Evolutionary conservation across 2,888 invertebrate species (phyloP).

Genomic region (Caenorhabditis imperialis): DNA sequence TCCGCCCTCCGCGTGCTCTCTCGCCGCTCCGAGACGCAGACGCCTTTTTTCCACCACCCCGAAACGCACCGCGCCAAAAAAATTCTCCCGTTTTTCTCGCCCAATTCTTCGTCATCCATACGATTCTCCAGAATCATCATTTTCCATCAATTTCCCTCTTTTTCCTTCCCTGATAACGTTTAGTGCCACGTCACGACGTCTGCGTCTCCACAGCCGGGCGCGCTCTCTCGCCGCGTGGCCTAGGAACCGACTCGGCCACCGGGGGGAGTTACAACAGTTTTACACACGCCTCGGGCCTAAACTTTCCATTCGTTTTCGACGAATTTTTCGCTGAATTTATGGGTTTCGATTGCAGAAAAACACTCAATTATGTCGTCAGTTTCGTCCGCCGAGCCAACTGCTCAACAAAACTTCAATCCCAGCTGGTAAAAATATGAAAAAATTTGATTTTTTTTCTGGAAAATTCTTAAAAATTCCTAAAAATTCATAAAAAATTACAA

Average conservation of each 20-base stretch:
- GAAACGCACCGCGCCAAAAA: too few relatives aligned
- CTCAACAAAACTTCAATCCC: slow-evolving; percentile 63
- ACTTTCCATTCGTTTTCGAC: not conserved
- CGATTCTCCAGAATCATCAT: too few relatives aligned
- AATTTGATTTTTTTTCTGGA: not conserved
- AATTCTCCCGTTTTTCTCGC: too few relatives aligned
- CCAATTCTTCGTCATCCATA: too few relatives aligned
- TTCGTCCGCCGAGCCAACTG: slow-evolving; percentile 51
- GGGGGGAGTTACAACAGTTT: slow-evolving; percentile 3
- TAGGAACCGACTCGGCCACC: slow-evolving; percentile 9
- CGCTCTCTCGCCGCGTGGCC: too few relatives aligned
- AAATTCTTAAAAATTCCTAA: too few relatives aligned
- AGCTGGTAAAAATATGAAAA: slow-evolving; percentile 53
- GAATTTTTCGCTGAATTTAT: not conserved
- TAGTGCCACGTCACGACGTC: too few relatives aligned
- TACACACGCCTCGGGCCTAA: slow-evolving; percentile 30
- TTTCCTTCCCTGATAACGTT: too few relatives aligned
- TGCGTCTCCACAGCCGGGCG: too few relatives aligned
- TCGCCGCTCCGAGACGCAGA: slow-evolving; percentile 9
- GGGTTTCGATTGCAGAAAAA: slow-evolving; percentile 24
- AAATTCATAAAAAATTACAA: too few relatives aligned
- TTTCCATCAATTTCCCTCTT: too few relatives aligned
- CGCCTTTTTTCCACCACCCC: too few relatives aligned
- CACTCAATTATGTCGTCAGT: slow-evolving; percentile 55
- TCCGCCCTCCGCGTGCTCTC: not conserved